These are phyloP conservation scores for Cuniculus paca DNA, from an alignment of 2,797 vertebrate species.

Conservation along the genomic window DNA sequence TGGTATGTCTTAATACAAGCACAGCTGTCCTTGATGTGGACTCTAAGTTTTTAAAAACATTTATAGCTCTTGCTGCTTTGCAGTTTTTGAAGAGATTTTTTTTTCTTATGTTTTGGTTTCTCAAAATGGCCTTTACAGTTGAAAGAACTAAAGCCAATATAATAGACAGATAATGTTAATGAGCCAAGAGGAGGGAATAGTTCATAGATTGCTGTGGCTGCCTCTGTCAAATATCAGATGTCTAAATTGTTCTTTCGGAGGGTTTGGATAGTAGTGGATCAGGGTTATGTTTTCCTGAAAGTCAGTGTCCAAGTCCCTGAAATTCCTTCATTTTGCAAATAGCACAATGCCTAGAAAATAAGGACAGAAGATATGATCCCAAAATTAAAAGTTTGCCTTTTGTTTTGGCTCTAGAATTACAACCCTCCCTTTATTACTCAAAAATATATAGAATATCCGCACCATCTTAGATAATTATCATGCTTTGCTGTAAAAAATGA, in stretches of 20 bases:
- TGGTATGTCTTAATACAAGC: background rate
- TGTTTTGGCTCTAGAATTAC: background rate
- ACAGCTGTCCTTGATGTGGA: background rate
- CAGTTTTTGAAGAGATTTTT: slow-evolving; percentile 18
- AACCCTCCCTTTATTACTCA: background rate
- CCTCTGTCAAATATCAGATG: background rate
- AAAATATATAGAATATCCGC: background rate
- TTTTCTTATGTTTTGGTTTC: background rate
- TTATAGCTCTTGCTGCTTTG: background rate
- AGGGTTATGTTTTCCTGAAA: background rate
- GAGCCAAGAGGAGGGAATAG: background rate
- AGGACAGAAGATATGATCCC: background rate
- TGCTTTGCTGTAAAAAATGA: background rate
- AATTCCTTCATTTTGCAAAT: background rate
- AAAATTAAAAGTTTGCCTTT: background rate
- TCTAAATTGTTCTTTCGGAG: background rate
- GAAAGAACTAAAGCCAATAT: background rate
- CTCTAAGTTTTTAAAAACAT: background rate
- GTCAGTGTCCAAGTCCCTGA: background rate
- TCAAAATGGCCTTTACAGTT: background rate
- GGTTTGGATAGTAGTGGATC: background rate
- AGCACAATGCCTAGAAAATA: slow-evolving; percentile 7
- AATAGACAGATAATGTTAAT: background rate
- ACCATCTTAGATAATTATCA: background rate
- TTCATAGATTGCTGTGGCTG: background rate